Percentiles rank a stretch among this genome's conserved stretches.
phyloP scores from a whole-genome alignment of 1,140 invertebrate genomes.

The Temnothorax nylanderi region DNA sequence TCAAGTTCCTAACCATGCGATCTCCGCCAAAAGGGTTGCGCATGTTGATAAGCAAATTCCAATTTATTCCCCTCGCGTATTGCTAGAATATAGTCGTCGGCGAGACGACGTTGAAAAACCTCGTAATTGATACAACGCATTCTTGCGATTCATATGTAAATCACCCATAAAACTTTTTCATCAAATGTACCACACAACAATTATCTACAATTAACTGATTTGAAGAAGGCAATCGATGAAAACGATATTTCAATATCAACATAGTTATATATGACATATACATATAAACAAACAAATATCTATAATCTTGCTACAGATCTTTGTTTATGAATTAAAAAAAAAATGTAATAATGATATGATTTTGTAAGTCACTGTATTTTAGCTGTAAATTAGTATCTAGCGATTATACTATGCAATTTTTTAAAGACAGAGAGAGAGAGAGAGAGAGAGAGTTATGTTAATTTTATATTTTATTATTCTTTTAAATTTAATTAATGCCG shows the following conservation, averaged over 20 bases:
- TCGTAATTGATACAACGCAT: background rate
- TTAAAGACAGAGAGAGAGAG: background rate
- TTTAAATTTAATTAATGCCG: background rate
- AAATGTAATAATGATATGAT: too few species aligned
- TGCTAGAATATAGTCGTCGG: background rate
- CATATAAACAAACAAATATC: too few species aligned
- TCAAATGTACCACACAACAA: too few species aligned
- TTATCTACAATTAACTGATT: too few species aligned
- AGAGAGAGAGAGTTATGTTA: background rate
- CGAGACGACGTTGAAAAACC: background rate
- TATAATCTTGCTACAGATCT: too few species aligned
- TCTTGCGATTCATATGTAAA: background rate
- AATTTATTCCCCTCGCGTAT: constrained; percentile 4
- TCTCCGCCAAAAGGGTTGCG: constrained; percentile 42
- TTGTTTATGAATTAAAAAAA: too few species aligned
- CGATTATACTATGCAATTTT: background rate
- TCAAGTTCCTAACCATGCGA: constrained; percentile 28
- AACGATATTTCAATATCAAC: too few species aligned
- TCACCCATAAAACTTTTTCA: too few species aligned
- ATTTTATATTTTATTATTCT: background rate
- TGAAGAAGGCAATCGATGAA: too few species aligned
- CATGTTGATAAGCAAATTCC: constrained; percentile 37
- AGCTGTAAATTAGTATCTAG: background rate
- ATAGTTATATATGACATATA: too few species aligned
- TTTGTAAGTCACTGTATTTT: background rate